A percentile compares a stretch with the other conserved stretches of the same genome.
Conservation (phyloP, 2,113 vertebrate species). For the Oncorhynchus mykiss region DNA sequence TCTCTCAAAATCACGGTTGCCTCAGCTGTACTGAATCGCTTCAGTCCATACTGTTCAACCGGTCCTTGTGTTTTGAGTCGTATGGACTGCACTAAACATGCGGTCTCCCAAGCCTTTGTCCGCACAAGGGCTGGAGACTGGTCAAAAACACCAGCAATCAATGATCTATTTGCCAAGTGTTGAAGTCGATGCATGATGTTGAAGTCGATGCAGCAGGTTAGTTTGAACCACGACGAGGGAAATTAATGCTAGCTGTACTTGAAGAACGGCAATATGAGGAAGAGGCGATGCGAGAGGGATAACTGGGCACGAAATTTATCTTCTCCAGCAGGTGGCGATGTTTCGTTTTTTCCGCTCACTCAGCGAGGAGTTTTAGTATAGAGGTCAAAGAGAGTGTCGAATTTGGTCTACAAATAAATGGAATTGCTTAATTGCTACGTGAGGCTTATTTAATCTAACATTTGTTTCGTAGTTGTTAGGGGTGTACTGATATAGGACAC, state of each 20-base stretch:
- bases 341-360: no score
- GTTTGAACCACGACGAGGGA: no score
- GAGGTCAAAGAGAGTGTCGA: no score
- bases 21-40: slow-evolving; percentile 73
- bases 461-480: no score
- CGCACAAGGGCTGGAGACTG: neutral
- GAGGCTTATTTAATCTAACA: no score
- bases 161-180: slow-evolving; percentile 13
- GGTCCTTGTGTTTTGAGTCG: slow-evolving; percentile 25
- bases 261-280: neutral
- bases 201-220: slow-evolving; percentile 16
- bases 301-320: no score
- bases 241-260: neutral
- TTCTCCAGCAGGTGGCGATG: no score
- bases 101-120: neutral
- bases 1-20: slow-evolving; percentile 65
- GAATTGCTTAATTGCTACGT: no score
- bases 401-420: no score
- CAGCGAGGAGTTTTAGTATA: no score
- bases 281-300: no score
- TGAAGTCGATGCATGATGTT: slow-evolving; percentile 26
- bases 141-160: slow-evolving; percentile 29
- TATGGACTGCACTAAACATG: neutral
- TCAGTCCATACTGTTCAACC: slow-evolving; percentile 10
- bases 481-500: no score